Conservation (phyloP, 2,888 invertebrate genomes). For the Tinea pellionella region DNA sequence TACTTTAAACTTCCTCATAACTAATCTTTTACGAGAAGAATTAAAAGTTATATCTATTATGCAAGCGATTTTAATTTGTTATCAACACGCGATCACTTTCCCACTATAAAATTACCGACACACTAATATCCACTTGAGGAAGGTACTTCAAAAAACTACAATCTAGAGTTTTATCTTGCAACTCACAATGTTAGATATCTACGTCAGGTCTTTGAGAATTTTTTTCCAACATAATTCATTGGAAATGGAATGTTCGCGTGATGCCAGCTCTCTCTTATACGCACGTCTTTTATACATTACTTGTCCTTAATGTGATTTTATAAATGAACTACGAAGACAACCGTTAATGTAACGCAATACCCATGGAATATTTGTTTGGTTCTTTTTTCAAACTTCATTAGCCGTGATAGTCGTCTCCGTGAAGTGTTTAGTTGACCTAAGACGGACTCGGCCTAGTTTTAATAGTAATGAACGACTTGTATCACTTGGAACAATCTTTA, state of each 20-base stretch:
- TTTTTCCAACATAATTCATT: slow-evolving; percentile 9
- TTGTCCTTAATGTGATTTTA: neutral
- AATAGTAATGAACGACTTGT: neutral
- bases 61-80: neutral
- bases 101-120: neutral
- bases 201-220: neutral
- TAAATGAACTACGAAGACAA: neutral
- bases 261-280: slow-evolving; percentile 2
- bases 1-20: neutral
- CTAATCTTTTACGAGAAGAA: neutral
- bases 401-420: neutral
- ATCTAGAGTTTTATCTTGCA: neutral
- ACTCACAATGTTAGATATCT: neutral
- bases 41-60: neutral
- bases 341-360: neutral
- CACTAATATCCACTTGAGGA: neutral
- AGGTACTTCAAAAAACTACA: neutral
- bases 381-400: slow-evolving; percentile 6
- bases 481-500: neutral
- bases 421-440: neutral
- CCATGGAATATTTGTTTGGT: neutral
- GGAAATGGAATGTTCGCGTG: slow-evolving; percentile 13
- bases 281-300: slow-evolving; percentile 1
- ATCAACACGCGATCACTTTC: neutral
- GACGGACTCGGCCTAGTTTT: slow-evolving; percentile 9